A percentile compares a stretch with the other conserved stretches of the same genome.
Evolutionary conservation across 2,888 invertebrate species (phyloP).

Genomic region (Pherbina coryleti): DNA sequence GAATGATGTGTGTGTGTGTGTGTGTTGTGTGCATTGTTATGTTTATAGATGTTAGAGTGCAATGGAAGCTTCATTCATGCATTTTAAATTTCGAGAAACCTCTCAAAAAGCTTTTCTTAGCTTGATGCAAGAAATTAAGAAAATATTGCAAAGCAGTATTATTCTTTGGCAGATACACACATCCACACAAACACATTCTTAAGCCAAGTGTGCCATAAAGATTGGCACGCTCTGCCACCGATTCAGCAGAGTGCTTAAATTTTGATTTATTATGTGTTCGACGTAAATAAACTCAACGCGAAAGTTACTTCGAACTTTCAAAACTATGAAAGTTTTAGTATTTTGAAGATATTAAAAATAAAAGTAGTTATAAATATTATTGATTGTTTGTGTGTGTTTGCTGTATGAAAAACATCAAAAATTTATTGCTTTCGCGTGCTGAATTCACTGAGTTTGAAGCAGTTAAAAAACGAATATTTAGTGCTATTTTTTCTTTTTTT

Average conservation of each 20-base stretch:
- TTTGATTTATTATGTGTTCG: conserved; percentile 21
- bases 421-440: too few species aligned
- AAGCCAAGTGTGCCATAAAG: not conserved
- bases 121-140: not conserved
- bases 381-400: too few species aligned
- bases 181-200: not conserved
- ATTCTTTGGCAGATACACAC: not conserved
- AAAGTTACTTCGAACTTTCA: not conserved
- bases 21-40: not conserved
- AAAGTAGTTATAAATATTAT: too few species aligned
- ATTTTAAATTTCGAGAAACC: conserved; percentile 11
- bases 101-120: not conserved
- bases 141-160: not conserved
- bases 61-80: conserved; percentile 1
- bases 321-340: too few species aligned
- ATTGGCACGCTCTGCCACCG: too few species aligned
- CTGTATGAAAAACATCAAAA: too few species aligned
- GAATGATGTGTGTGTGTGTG: not conserved
- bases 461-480: too few species aligned
- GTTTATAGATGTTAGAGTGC: not conserved
- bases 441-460: too few species aligned
- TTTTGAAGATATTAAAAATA: too few species aligned
- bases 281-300: not conserved
- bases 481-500: too few species aligned
- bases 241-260: not conserved